Percentiles rank a stretch among this genome's conserved stretches.
phyloP scores from a whole-genome alignment of 2,113 vertebrate genomes.

The Barnardius zonarius region DNA sequence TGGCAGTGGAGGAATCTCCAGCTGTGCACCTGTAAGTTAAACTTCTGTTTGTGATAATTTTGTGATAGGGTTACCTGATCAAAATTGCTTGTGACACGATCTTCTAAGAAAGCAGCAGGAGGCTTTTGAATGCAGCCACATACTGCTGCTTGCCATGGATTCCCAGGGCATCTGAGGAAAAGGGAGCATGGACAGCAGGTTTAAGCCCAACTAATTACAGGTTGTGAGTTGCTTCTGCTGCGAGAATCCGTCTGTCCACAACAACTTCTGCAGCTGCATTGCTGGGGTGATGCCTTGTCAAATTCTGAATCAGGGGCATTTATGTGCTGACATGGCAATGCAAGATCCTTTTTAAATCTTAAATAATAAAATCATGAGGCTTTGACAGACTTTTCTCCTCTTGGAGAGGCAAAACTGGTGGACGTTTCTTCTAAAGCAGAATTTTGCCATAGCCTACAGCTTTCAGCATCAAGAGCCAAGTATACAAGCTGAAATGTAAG shows the following conservation, averaged over 20 bases:
- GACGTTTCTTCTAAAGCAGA: neutral
- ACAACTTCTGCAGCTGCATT: neutral
- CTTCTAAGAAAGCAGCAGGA: neutral
- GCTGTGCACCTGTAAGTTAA: conserved; percentile 87
- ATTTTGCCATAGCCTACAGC: neutral
- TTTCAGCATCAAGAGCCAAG: neutral
- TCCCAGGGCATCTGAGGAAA: neutral
- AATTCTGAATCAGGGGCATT: neutral
- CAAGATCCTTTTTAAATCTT: neutral
- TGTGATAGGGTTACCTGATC: neutral
- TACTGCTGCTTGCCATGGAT: neutral
- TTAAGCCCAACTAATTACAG: neutral
- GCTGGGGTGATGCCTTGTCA: neutral
- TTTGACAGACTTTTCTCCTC: neutral
- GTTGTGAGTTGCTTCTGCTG: neutral
- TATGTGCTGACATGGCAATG: neutral
- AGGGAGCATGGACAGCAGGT: neutral
- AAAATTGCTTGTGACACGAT: neutral
- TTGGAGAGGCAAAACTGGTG: neutral
- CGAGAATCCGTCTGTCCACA: neutral
- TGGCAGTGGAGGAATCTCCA: conserved; percentile 85
- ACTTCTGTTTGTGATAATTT: neutral
- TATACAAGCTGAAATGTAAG: neutral
- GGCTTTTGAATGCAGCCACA: neutral
- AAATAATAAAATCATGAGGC: neutral